Percentiles rank a stretch among this genome's conserved stretches.
Conservation (phyloP, 2,888 invertebrate species). For the Aquatica leii region DNA sequence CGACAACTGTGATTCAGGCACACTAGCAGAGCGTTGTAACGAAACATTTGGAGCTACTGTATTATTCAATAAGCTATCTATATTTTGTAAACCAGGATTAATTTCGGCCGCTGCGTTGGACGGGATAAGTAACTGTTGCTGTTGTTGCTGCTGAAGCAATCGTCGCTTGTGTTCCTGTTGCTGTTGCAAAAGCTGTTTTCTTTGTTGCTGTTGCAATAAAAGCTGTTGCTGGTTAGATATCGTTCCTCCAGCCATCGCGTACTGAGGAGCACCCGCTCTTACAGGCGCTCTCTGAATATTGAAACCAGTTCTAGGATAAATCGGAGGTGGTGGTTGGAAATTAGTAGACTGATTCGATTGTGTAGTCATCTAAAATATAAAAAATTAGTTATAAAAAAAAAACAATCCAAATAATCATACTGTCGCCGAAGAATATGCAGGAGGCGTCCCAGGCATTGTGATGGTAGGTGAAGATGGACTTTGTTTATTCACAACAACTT, state of each 20-base stretch:
- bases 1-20: constrained; percentile 69
- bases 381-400: not conserved
- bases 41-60: constrained; percentile 91
- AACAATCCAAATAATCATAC: constrained; percentile 46
- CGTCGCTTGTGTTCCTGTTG: constrained; percentile 71
- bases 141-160: constrained; percentile 79
- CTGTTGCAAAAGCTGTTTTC: constrained; percentile 53
- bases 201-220: constrained; percentile 63
- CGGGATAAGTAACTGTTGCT: constrained; percentile 82
- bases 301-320: constrained; percentile 53
- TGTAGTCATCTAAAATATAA: constrained; percentile 41
- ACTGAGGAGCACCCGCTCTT: constrained; percentile 43
- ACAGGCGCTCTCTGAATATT: constrained; percentile 41
- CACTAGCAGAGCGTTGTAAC: constrained; percentile 73
- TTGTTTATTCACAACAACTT: constrained; percentile 65
- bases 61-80: constrained; percentile 84
- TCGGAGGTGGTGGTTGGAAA: constrained; percentile 58
- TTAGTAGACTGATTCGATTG: constrained; percentile 47
- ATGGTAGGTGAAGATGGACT: constrained; percentile 68
- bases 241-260: constrained; percentile 44
- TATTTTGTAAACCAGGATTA: constrained; percentile 69
- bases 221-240: constrained; percentile 53
- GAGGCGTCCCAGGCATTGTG: constrained; percentile 66
- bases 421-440: constrained; percentile 64
- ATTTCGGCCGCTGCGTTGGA: constrained; percentile 73